Evolutionary conservation across 2,888 invertebrate genomes (phyloP).

Genomic region (Phania funesta): DNA sequence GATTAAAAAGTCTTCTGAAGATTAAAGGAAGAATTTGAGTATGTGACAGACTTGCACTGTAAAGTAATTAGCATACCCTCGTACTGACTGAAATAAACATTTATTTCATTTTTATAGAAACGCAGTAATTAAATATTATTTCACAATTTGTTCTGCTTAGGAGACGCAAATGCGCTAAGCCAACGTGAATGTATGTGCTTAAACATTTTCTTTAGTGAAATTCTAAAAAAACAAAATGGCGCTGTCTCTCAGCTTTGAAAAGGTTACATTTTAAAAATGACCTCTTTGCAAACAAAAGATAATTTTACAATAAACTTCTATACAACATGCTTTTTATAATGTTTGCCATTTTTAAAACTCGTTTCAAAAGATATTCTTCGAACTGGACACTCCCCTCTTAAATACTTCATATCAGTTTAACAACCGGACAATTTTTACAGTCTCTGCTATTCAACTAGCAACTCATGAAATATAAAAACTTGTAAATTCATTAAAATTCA

Average conservation of each 20-base stretch:
- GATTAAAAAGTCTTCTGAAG: too few species aligned
- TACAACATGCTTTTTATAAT: slow-evolving; percentile 12
- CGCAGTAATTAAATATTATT: too few species aligned
- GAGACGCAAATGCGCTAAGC: too few species aligned
- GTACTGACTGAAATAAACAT: too few species aligned
- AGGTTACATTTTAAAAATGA: slow-evolving; percentile 47
- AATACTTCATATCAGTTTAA: not conserved
- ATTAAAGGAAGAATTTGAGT: too few species aligned
- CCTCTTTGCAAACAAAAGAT: slow-evolving; percentile 12
- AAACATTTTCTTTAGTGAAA: too few species aligned
- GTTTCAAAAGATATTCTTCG: not conserved
- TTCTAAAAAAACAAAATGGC: slow-evolving; percentile 43
- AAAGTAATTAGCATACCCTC: too few species aligned
- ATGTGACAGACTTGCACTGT: too few species aligned
- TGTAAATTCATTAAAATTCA: slow-evolving; percentile 77
- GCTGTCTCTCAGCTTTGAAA: not conserved
- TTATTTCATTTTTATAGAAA: too few species aligned
- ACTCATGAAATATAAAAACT: slow-evolving; percentile 70
- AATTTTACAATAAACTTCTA: not conserved
- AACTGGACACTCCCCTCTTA: slow-evolving; percentile 64
- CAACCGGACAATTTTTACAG: slow-evolving; percentile 8
- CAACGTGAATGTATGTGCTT: too few species aligned
- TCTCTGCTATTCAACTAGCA: not conserved
- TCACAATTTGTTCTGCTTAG: too few species aligned
- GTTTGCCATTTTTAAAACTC: slow-evolving; percentile 56